Percentiles rank a stretch among this genome's conserved stretches.
These are phyloP conservation scores for Parochlus steinenii DNA, from an alignment of 2,888 invertebrate genomes.

Conservation along the genomic window DNA sequence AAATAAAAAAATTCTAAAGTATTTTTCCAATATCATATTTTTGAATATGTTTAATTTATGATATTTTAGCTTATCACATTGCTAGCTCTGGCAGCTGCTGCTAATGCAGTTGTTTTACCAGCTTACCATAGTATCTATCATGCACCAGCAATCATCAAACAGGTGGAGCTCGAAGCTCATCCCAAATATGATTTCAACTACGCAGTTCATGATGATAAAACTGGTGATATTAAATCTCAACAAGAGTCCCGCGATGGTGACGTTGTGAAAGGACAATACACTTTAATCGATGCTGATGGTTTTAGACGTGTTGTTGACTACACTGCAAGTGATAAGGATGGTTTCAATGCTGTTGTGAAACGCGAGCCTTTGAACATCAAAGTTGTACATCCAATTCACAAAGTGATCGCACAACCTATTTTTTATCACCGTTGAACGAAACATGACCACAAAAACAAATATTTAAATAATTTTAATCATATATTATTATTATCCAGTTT, in stretches of 20 bases:
- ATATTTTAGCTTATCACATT: slow-evolving; percentile 14
- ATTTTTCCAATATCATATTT: neutral
- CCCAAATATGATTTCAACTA: slow-evolving; percentile 53
- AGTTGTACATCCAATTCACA: slow-evolving; percentile 22
- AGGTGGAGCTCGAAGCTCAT: slow-evolving; percentile 37
- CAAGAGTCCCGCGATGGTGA: slow-evolving; percentile 41
- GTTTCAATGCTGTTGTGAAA: slow-evolving; percentile 46
- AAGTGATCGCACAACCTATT: neutral
- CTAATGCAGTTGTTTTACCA: slow-evolving; percentile 16
- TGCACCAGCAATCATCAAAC: slow-evolving; percentile 18
- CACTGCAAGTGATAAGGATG: slow-evolving; percentile 46
- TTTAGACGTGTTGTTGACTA: slow-evolving; percentile 44
- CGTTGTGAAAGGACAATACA: slow-evolving; percentile 46
- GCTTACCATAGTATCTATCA: slow-evolving; percentile 21
- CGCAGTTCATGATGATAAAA: slow-evolving; percentile 47
- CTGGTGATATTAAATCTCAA: slow-evolving; percentile 40
- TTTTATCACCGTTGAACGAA: no score
- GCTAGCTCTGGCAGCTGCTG: slow-evolving; percentile 14
- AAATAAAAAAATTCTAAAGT: neutral
- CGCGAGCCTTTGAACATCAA: slow-evolving; percentile 31
- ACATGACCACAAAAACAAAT: no score
- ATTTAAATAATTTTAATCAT: no score
- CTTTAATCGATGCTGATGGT: slow-evolving; percentile 45
- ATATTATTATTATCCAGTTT: no score
- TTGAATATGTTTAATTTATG: no score